phyloP scores from a whole-genome alignment of 2,113 vertebrate genomes.

The Notothenia coriiceps region DNA sequence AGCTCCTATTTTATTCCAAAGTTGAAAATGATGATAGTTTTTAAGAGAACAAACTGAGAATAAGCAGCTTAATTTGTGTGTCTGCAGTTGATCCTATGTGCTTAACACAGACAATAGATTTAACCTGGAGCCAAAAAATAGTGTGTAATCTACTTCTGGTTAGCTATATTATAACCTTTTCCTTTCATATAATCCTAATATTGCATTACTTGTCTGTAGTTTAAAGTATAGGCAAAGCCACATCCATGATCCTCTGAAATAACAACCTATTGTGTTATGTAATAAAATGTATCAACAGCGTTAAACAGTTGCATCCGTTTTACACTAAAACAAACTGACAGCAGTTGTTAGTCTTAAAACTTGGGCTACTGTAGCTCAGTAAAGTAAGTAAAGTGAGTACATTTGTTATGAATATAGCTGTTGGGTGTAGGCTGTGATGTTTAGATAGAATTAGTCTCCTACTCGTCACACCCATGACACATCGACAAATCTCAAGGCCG shows the following conservation, averaged over 20 bases:
- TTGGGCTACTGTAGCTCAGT: constrained; percentile 13
- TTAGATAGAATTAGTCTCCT: constrained; percentile 78
- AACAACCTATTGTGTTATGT: too few species aligned
- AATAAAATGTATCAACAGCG: too few species aligned
- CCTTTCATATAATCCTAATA: too few species aligned
- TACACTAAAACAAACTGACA: too few species aligned
- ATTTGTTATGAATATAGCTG: constrained; percentile 47
- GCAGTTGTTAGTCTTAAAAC: constrained; percentile 14
- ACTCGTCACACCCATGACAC: constrained; percentile 72
- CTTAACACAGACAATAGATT: too few species aligned
- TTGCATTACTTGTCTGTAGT: too few species aligned
- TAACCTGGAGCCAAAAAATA: too few species aligned
- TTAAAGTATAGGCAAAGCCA: too few species aligned
- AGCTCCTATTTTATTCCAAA: constrained; percentile 39
- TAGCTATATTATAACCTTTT: too few species aligned
- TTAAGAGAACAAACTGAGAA: background rate
- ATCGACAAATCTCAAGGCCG: constrained; percentile 55
- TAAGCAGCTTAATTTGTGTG: constrained; percentile 1
- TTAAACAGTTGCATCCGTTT: background rate
- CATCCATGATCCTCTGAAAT: too few species aligned
- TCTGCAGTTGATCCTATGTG: background rate
- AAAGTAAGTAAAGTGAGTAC: constrained; percentile 15
- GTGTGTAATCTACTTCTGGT: too few species aligned
- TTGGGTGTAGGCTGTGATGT: constrained; percentile 71
- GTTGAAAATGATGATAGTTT: constrained; percentile 17